A percentile compares a stretch with the other conserved stretches of the same genome.
phyloP scores from a whole-genome alignment of 2,797 vertebrate genomes.

The Peromyscus attwateri region DNA sequence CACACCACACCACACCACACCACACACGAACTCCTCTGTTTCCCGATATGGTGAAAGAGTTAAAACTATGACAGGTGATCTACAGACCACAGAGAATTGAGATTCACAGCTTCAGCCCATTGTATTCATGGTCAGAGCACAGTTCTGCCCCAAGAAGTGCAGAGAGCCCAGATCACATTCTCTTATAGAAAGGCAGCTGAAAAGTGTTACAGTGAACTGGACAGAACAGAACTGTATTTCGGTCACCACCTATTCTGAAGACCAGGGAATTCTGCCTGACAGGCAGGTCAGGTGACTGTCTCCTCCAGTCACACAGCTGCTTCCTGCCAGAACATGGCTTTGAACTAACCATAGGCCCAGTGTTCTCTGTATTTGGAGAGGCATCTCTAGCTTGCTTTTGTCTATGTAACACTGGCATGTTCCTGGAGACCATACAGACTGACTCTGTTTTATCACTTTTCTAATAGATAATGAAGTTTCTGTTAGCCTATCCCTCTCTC shows the following conservation, averaged over 20 bases:
- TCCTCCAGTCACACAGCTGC: neutral
- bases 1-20: too few species aligned
- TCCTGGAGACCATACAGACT: neutral
- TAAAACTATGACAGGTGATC: neutral
- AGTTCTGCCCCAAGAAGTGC: neutral
- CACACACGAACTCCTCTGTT: neutral
- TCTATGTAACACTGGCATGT: neutral
- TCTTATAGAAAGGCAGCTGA: constrained; percentile 11
- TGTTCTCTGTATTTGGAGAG: neutral
- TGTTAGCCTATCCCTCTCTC: constrained; percentile 54
- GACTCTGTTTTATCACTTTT: neutral
- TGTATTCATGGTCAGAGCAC: neutral
- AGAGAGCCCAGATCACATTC: neutral
- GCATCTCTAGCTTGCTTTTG: neutral
- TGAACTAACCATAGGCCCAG: neutral
- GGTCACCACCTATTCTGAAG: neutral
- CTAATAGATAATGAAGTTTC: constrained; percentile 70
- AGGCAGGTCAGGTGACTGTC: neutral
- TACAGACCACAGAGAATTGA: neutral
- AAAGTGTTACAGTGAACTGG: neutral
- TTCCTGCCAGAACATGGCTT: neutral
- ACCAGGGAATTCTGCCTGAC: neutral
- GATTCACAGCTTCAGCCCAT: too few species aligned
- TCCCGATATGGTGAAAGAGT: neutral
- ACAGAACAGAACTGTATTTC: neutral